phyloP scores from a whole-genome alignment of 2,113 vertebrate genomes.

The Poeciliopsis turrubarensis region DNA sequence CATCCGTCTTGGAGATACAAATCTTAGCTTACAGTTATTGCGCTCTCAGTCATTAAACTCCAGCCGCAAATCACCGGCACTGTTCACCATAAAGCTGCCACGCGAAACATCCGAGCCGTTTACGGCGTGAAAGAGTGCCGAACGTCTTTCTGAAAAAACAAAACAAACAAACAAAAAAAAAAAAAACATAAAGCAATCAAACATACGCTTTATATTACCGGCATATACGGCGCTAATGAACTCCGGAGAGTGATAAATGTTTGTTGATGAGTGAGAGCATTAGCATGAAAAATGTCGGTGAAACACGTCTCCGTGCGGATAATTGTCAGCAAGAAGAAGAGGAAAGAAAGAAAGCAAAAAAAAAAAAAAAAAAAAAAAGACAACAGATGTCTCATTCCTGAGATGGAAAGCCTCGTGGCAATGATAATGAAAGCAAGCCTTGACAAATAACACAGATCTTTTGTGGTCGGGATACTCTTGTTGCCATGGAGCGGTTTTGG shows the following conservation, averaged over 20 bases:
- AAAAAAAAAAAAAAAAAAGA: constrained; percentile 51
- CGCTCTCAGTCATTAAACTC: constrained; percentile 34
- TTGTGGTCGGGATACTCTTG: not conserved
- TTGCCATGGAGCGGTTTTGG: constrained; percentile 10
- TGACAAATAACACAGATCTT: constrained; percentile 5
- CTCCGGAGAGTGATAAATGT: constrained; percentile 39
- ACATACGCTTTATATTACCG: constrained; percentile 35
- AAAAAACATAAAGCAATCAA: constrained; percentile 19
- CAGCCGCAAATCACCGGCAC: constrained; percentile 34
- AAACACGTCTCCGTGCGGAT: constrained; percentile 55
- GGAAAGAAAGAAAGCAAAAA: constrained; percentile 21
- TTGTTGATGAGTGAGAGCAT: constrained; percentile 47
- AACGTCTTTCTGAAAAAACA: constrained; percentile 1
- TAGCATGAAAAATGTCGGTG: constrained; percentile 58
- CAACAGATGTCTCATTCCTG: constrained; percentile 67
- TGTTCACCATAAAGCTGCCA: constrained; percentile 44
- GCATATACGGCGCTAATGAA: constrained; percentile 40
- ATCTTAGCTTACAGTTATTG: constrained; percentile 35
- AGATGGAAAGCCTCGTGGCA: constrained; percentile 53
- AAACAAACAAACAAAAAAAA: too few relatives aligned
- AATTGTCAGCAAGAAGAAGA: constrained; percentile 63
- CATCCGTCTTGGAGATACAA: constrained; percentile 20
- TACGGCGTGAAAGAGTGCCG: constrained; percentile 25
- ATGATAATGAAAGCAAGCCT: constrained; percentile 66
- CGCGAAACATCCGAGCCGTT: constrained; percentile 25